These are phyloP conservation scores for Acanthopagrus latus DNA, from an alignment of 2,797 vertebrate species.

Conservation along the genomic window DNA sequence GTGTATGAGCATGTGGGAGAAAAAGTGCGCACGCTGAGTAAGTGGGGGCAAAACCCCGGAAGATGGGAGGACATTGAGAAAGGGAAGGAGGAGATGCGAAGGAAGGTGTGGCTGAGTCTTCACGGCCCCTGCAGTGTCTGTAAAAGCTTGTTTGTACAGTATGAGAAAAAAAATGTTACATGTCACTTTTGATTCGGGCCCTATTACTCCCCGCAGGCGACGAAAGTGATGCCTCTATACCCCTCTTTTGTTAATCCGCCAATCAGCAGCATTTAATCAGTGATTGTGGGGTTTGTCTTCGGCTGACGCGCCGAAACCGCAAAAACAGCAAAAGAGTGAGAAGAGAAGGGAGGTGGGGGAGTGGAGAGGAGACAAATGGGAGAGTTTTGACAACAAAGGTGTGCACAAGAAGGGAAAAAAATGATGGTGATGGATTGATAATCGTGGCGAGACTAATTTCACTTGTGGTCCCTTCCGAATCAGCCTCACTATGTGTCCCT, in stretches of 20 bases:
- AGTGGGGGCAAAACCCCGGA: slow-evolving; percentile 8
- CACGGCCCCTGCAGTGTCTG: slow-evolving; percentile 42
- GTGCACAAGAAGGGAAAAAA: slow-evolving; percentile 1
- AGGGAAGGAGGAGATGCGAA: slow-evolving; percentile 5
- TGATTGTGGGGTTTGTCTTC: slow-evolving; percentile 56
- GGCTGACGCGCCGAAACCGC: slow-evolving; percentile 53
- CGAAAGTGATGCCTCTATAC: slow-evolving; percentile 69
- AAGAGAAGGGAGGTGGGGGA: slow-evolving; percentile 13
- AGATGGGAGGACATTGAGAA: slow-evolving; percentile 11
- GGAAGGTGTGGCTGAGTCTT: slow-evolving; percentile 55
- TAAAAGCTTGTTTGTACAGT: slow-evolving; percentile 78
- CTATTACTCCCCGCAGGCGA: slow-evolving; percentile 43
- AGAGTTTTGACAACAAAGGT: neutral
- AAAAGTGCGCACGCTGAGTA: neutral
- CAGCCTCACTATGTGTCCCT: slow-evolving; percentile 42
- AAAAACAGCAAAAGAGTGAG: slow-evolving; percentile 46
- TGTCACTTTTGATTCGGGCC: slow-evolving; percentile 77
- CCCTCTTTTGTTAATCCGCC: slow-evolving; percentile 56
- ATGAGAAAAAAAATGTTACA: slow-evolving; percentile 78
- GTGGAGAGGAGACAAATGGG: neutral
- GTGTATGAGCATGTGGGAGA: slow-evolving; percentile 6
- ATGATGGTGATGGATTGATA: neutral
- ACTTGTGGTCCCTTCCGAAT: slow-evolving; percentile 45
- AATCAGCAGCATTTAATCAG: slow-evolving; percentile 66
- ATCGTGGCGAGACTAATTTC: slow-evolving; percentile 1